Evolutionary conservation across 1,140 invertebrate genomes (phyloP).

Genomic region (Trichonephila clavipes): DNA sequence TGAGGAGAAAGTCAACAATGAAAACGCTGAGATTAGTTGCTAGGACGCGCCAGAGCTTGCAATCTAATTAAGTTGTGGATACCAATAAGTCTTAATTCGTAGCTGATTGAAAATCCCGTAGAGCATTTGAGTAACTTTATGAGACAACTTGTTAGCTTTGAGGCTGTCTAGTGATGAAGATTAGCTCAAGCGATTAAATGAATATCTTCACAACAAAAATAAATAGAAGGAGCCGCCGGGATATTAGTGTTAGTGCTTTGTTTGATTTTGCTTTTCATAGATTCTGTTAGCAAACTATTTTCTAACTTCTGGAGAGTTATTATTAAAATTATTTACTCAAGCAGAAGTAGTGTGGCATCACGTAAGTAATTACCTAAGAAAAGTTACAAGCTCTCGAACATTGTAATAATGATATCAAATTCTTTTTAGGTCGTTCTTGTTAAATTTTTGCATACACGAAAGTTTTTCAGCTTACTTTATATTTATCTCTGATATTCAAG

Average conservation of each 20-base stretch:
- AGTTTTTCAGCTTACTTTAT: no score
- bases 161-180: neutral
- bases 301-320: no score
- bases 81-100: conserved; percentile 8
- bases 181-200: neutral
- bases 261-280: no score
- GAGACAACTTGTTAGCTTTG: neutral
- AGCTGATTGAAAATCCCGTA: neutral
- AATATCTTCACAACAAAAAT: neutral
- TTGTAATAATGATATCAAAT: no score
- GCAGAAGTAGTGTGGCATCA: no score
- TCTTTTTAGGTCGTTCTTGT: no score
- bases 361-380: no score
- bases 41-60: neutral
- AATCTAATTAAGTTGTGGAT: neutral
- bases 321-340: no score
- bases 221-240: neutral
- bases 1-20: neutral
- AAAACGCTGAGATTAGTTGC: neutral
- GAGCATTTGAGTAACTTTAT: neutral
- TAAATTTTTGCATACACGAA: no score
- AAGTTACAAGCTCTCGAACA: no score
- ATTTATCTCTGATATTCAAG: no score
- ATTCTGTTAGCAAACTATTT: no score
- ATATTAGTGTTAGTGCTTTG: neutral